Percentiles rank a stretch among this genome's conserved stretches.
phyloP scores from a whole-genome alignment of 2,888 invertebrate species.

The Mantis religiosa region DNA sequence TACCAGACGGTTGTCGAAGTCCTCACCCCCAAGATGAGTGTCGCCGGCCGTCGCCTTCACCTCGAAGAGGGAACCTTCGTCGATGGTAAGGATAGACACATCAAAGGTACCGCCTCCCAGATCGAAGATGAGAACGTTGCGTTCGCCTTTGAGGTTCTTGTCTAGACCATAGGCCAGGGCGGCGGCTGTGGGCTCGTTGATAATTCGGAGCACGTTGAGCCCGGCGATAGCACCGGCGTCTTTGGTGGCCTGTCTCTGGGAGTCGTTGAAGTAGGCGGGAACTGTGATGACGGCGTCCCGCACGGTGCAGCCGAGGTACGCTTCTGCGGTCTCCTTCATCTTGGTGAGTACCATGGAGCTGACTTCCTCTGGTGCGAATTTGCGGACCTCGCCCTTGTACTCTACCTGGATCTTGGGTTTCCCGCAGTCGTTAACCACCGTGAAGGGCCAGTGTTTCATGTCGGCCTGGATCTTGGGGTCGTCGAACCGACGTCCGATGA shows the following conservation, averaged over 20 bases:
- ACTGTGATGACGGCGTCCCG: slow-evolving; percentile 86
- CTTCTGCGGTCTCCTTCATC: slow-evolving; percentile 67
- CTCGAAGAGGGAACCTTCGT: slow-evolving; percentile 49
- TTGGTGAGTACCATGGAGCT: slow-evolving; percentile 63
- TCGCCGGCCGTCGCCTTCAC: slow-evolving; percentile 50
- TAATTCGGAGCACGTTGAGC: slow-evolving; percentile 81
- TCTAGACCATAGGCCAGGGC: slow-evolving; percentile 52
- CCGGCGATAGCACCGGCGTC: slow-evolving; percentile 64
- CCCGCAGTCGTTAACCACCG: slow-evolving; percentile 59
- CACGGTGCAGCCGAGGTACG: slow-evolving; percentile 58
- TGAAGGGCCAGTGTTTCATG: slow-evolving; percentile 82
- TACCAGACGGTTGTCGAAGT: slow-evolving; percentile 60
- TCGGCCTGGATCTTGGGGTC: slow-evolving; percentile 72
- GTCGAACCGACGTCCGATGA: slow-evolving; percentile 63
- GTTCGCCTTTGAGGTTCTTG: slow-evolving; percentile 53
- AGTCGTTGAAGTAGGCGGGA: slow-evolving; percentile 88
- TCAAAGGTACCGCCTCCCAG: slow-evolving; percentile 58
- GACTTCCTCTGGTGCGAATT: slow-evolving; percentile 65
- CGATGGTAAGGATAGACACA: slow-evolving; percentile 52
- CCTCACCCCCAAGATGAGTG: slow-evolving; percentile 50
- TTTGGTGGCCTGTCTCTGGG: slow-evolving; percentile 80
- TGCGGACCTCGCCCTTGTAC: slow-evolving; percentile 60
- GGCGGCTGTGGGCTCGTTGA: slow-evolving; percentile 79
- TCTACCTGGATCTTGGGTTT: slow-evolving; percentile 62
- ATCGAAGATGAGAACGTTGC: slow-evolving; percentile 54